phyloP scores from a whole-genome alignment of 1,140 invertebrate genomes.

The Musca vetustissima region DNA sequence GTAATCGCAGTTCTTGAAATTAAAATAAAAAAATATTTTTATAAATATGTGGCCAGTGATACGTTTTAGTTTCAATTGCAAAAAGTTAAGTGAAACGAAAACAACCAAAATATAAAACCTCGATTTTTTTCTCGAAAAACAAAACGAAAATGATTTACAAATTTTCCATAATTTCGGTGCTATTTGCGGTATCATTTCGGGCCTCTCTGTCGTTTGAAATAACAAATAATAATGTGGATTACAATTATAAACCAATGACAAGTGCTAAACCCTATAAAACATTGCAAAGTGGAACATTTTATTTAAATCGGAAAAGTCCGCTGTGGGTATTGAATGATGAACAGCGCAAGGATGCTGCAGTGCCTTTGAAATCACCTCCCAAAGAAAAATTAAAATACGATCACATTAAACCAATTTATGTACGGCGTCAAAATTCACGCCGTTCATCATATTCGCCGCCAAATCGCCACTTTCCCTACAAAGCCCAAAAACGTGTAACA shows the following conservation, averaged over 20 bases:
- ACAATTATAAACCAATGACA: not conserved
- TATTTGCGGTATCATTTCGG: not conserved
- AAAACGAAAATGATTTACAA: not conserved
- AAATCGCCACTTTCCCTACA: slow-evolving; percentile 23
- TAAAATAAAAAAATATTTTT: not conserved
- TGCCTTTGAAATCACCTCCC: not conserved
- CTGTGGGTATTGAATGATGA: slow-evolving; percentile 49
- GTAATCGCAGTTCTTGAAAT: not conserved
- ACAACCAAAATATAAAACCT: too few species aligned
- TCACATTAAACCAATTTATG: slow-evolving; percentile 30
- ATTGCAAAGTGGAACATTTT: slow-evolving; percentile 27
- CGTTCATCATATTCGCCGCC: slow-evolving; percentile 18
- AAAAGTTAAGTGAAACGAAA: not conserved
- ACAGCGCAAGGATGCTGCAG: not conserved
- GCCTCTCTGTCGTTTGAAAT: too few species aligned
- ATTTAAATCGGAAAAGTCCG: slow-evolving; percentile 36
- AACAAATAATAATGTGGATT: not conserved
- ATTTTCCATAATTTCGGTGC: not conserved
- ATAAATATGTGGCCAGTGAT: not conserved
- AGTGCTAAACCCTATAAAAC: not conserved
- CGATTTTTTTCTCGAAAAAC: too few species aligned
- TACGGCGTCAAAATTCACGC: slow-evolving; percentile 25
- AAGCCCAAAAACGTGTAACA: slow-evolving; percentile 18
- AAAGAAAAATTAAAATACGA: slow-evolving; percentile 9
- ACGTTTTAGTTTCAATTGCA: slow-evolving; percentile 2